Base-by-base conservation (phyloP, 30 jellyfish, hydroid and myxozoan genomes). In the Sanderia malayensis region DNA sequence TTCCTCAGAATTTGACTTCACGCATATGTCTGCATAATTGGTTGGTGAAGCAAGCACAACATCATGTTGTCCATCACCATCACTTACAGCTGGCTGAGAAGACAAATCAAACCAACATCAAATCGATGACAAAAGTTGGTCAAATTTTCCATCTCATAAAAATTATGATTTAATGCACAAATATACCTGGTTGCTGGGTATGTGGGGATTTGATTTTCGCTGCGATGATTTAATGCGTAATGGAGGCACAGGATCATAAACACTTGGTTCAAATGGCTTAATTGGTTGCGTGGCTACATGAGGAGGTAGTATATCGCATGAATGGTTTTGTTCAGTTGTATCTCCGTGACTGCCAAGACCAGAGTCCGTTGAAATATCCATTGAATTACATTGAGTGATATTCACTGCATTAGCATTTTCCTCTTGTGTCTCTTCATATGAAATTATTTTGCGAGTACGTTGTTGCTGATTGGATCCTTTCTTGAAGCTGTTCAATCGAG, bases 401-500 rank as follows among this genome's bases (percentile, higher is more conserved):
- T 76, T 80, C 22, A 41, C 47, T 9, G 80, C 41, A 22, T 75
- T 63, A n/a, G 87, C 46, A 26, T 70, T 62, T 26, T 64, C 77
- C 29, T 22, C 74, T 4, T 66, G 23, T 32, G 67, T 62, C 44
- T 76, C 80, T 7, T 62, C 77, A 13, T 65, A 29, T 6, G 73
- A 31, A 13, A 20, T 31, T 2, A 45, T 37, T 41, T 32, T 76
- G 26, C 62, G 61, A 31, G 71, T 46, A 2, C 55, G 85, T 2
- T 80, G 70, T 2, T 71, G 55, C 0, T 72, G 76, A n/a, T n/a
- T n/a, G 32, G 72, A 9, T 52, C 84, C 88, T 44, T 76, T 76
- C 68, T 89, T 89, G 86, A 89, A 89, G 65, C 97, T 89, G 67
- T 86, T 89, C 80, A 89, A 58, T 2, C 95, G 95, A 20, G 97